Evolutionary conservation across 2,888 invertebrate species (phyloP), one percentile per base, ranked within the genome.

Genomic region (Oxytorus armatus): DNA sequence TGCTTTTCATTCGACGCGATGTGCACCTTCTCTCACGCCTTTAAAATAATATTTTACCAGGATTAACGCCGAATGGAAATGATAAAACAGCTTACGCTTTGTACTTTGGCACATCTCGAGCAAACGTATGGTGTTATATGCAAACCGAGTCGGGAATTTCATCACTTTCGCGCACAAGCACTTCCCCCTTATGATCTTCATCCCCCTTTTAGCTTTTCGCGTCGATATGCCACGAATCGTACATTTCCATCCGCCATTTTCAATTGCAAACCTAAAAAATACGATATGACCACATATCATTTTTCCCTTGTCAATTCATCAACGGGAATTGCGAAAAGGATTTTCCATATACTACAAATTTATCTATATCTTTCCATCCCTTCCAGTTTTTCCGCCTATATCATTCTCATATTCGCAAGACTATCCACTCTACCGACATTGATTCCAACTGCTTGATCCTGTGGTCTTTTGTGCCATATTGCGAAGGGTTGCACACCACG

Each of bases 31-130:
- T 65, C 47, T 23, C 16, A 8, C 21, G 39, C 84, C 85, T 88
- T 87, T 85, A 84, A 88, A 89, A 90, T 88, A 90, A 90, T 90
- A 90, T 90, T 90, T 89, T 84, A 87, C 81, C 85, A 82, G 86
- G 88, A 89, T 90, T 89, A 88, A 88, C 87, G 85, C 85, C 84
- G 86, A 86, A 80, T 87, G 85, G 86, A 84, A 86, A 88, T 87
- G 85, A 84, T 87, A 86, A 88, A 88, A 87, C 87, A 87, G 88
- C 86, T 89, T 87, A 88, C 86, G 85, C 83, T 86, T 85, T 7
- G 49, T 25, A 21, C 86, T 87, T 84, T 87, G 86, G 83, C 85
- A 85, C 81, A 79, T 85, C 83, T 83, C 69, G 21, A 33, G n/a
- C 39, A 29, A 14, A 16, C 16, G 36, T n/a, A 33, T 16, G 10